Percentiles rank a stretch among this genome's conserved stretches.
Evolutionary conservation across 2,888 invertebrate species (phyloP).

Genomic region (Nomada lathburiana): DNA sequence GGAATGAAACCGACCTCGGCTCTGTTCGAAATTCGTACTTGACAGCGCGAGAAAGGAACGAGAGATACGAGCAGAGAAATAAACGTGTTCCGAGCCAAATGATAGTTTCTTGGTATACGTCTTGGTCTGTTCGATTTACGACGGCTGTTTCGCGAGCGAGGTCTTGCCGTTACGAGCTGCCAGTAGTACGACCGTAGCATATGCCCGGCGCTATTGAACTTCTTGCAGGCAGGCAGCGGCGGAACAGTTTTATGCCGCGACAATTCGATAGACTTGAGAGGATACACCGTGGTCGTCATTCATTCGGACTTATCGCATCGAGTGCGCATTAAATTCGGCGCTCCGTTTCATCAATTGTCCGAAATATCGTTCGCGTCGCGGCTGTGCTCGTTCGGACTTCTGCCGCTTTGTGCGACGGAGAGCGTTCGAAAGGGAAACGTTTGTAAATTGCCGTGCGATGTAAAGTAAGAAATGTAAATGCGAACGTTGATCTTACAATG

Average conservation of each 20-base stretch:
- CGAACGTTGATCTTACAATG: no score
- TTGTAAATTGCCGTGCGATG: no score
- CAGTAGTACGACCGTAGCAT: conserved; percentile 28
- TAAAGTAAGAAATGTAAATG: no score
- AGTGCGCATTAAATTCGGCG: no score
- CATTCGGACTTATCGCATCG: no score
- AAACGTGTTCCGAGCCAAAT: background rate
- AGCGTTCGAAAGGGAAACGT: no score
- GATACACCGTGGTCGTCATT: no score
- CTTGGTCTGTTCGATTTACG: background rate
- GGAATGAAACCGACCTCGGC: background rate
- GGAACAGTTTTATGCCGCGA: background rate
- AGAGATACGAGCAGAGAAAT: background rate
- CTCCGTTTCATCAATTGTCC: no score
- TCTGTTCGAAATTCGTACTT: conserved; percentile 7
- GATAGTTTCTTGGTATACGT: background rate
- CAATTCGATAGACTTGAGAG: background rate
- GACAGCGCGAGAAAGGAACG: background rate
- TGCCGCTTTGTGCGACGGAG: no score
- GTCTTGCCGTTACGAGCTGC: background rate
- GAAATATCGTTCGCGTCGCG: no score
- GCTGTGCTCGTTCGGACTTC: no score
- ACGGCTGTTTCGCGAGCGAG: background rate
- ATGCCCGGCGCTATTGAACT: background rate
- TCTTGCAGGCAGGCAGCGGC: background rate